A percentile compares a stretch with the other conserved stretches of the same genome.
Conservation (phyloP, 2,797 vertebrate genomes). For the Ptychadena robeensis region DNA sequence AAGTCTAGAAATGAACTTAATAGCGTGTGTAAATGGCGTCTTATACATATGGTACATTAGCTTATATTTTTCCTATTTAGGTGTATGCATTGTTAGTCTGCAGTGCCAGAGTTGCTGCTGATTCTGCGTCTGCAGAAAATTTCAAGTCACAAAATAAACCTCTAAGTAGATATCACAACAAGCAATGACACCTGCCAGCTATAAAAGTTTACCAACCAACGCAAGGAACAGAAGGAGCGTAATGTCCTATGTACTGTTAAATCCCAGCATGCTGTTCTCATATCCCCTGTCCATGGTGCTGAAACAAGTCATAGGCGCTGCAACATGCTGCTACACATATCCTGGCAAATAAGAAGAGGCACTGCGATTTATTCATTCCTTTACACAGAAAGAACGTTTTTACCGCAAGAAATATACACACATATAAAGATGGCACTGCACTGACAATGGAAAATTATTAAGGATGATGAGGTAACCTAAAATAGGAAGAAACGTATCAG, state of each 20-base stretch:
- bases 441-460: too few relatives aligned
- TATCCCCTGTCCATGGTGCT: slow-evolving; percentile 22
- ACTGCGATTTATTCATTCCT: not conserved
- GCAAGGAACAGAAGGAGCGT: not conserved
- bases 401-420: too few relatives aligned
- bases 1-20: too few relatives aligned
- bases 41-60: too few relatives aligned
- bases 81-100: not conserved
- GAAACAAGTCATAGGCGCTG: not conserved
- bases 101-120: not conserved
- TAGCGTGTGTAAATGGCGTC: too few relatives aligned
- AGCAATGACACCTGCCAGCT: not conserved
- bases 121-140: not conserved
- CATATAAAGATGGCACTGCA: too few relatives aligned
- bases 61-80: not conserved
- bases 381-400: not conserved
- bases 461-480: too few relatives aligned
- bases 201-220: not conserved
- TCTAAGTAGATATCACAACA: not conserved
- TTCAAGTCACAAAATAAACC: not conserved
- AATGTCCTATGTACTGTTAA: not conserved
- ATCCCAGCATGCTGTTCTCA: not conserved
- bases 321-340: not conserved
- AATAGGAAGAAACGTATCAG: too few relatives aligned
- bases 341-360: not conserved